These are phyloP conservation scores for Thalassophryne amazonica DNA, from an alignment of 2,797 vertebrate species.

Conservation along the genomic window DNA sequence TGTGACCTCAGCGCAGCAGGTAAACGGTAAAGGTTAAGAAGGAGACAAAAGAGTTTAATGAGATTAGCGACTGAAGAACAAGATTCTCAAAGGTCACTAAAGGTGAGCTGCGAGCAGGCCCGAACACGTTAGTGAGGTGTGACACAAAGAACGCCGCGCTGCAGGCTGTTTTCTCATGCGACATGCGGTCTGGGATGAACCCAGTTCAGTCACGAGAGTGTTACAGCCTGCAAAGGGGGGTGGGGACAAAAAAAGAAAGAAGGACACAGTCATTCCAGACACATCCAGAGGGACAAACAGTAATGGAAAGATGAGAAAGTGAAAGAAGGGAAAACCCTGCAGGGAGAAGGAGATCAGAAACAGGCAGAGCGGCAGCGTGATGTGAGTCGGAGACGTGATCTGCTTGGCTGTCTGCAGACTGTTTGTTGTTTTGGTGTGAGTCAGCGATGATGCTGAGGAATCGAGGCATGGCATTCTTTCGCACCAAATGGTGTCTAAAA, in stretches of 20 bases:
- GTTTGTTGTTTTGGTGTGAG: slow-evolving; percentile 62
- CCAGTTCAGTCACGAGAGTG: slow-evolving; percentile 27
- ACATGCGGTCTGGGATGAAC: slow-evolving; percentile 28
- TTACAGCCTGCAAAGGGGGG: neutral
- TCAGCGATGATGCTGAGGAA: slow-evolving; percentile 48
- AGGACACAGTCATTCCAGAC: slow-evolving; percentile 9
- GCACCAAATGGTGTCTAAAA: slow-evolving; percentile 35
- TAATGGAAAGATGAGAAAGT: slow-evolving; percentile 12
- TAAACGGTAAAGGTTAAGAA: slow-evolving; percentile 34
- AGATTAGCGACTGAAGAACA: too few species aligned
- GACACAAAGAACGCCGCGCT: too few species aligned
- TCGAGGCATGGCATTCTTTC: slow-evolving; percentile 22
- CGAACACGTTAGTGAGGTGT: too few species aligned
- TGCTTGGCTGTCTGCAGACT: slow-evolving; percentile 30
- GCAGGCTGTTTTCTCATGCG: neutral
- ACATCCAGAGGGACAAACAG: slow-evolving; percentile 16
- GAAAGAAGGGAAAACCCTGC: slow-evolving; percentile 10
- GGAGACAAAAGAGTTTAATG: slow-evolving; percentile 38
- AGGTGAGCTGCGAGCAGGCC: too few species aligned
- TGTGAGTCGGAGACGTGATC: slow-evolving; percentile 28
- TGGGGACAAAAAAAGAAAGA: slow-evolving; percentile 8
- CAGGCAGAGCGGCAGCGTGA: slow-evolving; percentile 33
- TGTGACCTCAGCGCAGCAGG: slow-evolving; percentile 65
- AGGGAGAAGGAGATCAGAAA: slow-evolving; percentile 37
- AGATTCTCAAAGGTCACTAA: too few species aligned